Evolutionary conservation across 1,140 invertebrate species (phyloP), one percentile per base, ranked within the genome.

Genomic region (Mamestra configurata): DNA sequence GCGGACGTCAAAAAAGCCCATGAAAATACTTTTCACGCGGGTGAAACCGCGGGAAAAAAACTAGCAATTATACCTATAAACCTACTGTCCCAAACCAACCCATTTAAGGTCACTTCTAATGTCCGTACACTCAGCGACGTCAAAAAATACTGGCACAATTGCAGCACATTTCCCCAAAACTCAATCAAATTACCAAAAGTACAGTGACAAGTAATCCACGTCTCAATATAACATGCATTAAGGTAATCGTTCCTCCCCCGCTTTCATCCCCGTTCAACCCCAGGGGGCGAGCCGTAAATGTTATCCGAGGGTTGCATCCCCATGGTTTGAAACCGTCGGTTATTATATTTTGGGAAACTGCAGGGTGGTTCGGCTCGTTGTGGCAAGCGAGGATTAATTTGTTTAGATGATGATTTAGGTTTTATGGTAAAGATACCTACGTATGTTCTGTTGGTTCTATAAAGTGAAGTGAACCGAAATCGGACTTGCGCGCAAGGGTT

Each of bases 201-300:
- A 72, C 15, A 55, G 24, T 37, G 43, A 57, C 10, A 73, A 73
- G 31, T 73, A 40, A 61, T 49, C 46, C 53, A 10, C 27, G 70
- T 73, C 49, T 66, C 83, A 84, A 85, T 85, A 82, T 61, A 70
- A 82, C 68, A 79, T 68, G 79, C 82, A 84, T 86, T 86, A 82
- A 46, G 68, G 68, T 84, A 86, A 86, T 86, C 79, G 84, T 40
- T 15, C 82, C 43, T 43, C 76, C 49, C 59, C 73, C 35, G 11
- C 55, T 59, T 49, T 46, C 79, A 46, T 46, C 43, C 43, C 13
- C 43, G 1, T 46, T 46, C 27, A 15, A 31, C 46, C 53, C 78
- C 51, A 8, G 53, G 68, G 78, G 22, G 11, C 13, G 61, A 51
- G 43, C 7, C 37, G 37, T 40, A 40, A 43, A 31, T 43, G 22